Base-by-base conservation (phyloP, 2,113 vertebrate species). In the Pelodiscus sinensis region DNA sequence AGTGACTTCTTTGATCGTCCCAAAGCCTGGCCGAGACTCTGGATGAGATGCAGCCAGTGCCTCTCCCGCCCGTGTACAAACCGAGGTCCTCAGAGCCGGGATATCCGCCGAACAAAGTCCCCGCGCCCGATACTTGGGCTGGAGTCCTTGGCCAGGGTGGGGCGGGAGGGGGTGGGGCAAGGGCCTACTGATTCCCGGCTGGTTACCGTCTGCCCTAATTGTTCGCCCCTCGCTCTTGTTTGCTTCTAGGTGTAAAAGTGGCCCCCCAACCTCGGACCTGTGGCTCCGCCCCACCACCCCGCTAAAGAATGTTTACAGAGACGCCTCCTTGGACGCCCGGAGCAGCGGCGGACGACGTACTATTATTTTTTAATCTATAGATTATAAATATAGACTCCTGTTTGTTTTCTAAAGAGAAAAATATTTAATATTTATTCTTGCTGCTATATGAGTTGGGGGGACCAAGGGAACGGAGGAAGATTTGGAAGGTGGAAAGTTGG, bases 341-440 rank as follows among this genome's bases (percentile, higher is more conserved):
- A 87, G 56, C 83, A 54, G 65, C 65, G 65, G 78, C 50, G 44
- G 65, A 60, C 21, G n/a, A 50, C 68, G 58, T 52, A 77, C 18
- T 29, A 10, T 82, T 62, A n/a, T 78, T 73, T 83, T 86, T 87
- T 87, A 15, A 77, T 75, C 79, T 38, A 62, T 82, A 86, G 58
- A 82, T 68, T 81, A 85, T 90, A 84, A 84, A 52, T 81, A 86
- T 55, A 77, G 92, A 90, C 88, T 90, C 86, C 85, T 87, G 65
- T 65, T 31, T 19, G 65, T 86, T 86, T 86, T 91, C 86, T 77
- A 65, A 35, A 71, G 65, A 71, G 84, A 91, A 91, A 62, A 60
- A 90, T 93, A 93, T 93, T 93, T 93, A 93, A 93, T 93, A 93
- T 93, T 93, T 93, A 93, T 93, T 93, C 88, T 84, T 93, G 92